phyloP scores from a whole-genome alignment of 2,888 invertebrate genomes.

The Caenorhabditis becei region DNA sequence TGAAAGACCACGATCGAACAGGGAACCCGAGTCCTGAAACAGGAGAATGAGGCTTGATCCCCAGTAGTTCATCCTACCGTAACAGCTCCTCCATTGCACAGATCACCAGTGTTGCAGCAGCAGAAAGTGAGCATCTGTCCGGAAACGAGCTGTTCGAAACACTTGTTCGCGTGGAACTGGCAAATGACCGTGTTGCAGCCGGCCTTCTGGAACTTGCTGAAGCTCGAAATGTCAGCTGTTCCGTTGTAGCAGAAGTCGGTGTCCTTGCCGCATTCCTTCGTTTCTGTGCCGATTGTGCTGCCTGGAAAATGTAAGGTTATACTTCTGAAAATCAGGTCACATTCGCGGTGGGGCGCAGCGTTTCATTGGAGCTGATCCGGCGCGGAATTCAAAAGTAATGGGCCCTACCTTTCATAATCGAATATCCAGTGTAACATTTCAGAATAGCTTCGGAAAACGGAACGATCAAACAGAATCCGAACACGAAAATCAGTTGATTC shows the following conservation, averaged over 20 bases:
- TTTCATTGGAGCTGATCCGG: too few relatives aligned
- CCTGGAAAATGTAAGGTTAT: constrained; percentile 16
- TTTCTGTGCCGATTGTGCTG: constrained; percentile 65
- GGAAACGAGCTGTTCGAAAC: constrained; percentile 62
- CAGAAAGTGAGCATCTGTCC: constrained; percentile 65
- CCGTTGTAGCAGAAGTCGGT: constrained; percentile 70
- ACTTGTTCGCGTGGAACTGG: constrained; percentile 66
- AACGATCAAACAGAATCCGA: constrained; percentile 4
- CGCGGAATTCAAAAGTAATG: too few relatives aligned
- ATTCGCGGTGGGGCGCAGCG: too few relatives aligned
- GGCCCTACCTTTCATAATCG: constrained; percentile 67
- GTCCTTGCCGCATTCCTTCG: constrained; percentile 66
- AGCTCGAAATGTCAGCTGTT: constrained; percentile 58
- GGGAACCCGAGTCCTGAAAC: constrained; percentile 56
- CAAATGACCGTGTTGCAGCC: constrained; percentile 67
- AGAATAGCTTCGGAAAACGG: constrained; percentile 25
- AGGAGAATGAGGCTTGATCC: not conserved
- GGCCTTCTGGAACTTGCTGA: constrained; percentile 67
- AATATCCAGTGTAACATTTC: constrained; percentile 68
- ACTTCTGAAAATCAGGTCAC: not conserved
- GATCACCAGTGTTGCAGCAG: constrained; percentile 65
- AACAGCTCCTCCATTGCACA: constrained; percentile 65
- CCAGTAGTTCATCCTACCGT: constrained; percentile 38
- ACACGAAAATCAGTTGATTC: constrained; percentile 33
- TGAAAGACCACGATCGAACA: constrained; percentile 60